phyloP scores from a whole-genome alignment of 2,888 invertebrate genomes.

The Lysandra bellargus region DNA sequence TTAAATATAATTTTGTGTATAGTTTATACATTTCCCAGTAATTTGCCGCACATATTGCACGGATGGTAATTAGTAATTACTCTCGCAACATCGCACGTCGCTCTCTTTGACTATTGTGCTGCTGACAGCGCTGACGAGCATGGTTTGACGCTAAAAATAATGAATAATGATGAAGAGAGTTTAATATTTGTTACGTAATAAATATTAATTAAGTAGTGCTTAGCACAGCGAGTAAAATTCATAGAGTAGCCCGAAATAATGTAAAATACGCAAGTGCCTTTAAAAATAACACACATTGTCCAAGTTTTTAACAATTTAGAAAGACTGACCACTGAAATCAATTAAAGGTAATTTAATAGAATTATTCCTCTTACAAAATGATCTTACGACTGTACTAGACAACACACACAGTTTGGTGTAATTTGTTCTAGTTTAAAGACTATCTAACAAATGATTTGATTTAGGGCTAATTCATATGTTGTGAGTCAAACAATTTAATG shows the following conservation, averaged over 20 bases:
- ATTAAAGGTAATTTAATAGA: not conserved
- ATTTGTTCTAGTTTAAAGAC: not conserved
- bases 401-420: too few species aligned
- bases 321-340: not conserved
- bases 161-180: not conserved
- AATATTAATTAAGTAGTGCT: too few species aligned
- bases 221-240: too few species aligned
- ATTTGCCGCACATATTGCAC: not conserved
- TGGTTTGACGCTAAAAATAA: not conserved
- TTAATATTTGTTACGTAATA: not conserved
- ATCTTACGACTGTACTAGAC: not conserved
- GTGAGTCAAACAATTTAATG: not conserved
- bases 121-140: not conserved
- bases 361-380: not conserved
- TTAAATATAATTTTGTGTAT: not conserved
- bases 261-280: not conserved
- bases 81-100: not conserved
- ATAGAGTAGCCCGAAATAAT: not conserved
- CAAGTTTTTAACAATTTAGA: too few species aligned
- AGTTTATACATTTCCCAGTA: constrained; percentile 1
- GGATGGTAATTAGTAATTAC: constrained; percentile 12
- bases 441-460: not conserved
- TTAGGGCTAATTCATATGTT: not conserved
- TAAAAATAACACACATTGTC: too few species aligned
- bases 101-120: constrained; percentile 12